A percentile compares a stretch with the other conserved stretches of the same genome.
Evolutionary conservation across 2,888 invertebrate species (phyloP).

Genomic region (Pseudoips prasinana): DNA sequence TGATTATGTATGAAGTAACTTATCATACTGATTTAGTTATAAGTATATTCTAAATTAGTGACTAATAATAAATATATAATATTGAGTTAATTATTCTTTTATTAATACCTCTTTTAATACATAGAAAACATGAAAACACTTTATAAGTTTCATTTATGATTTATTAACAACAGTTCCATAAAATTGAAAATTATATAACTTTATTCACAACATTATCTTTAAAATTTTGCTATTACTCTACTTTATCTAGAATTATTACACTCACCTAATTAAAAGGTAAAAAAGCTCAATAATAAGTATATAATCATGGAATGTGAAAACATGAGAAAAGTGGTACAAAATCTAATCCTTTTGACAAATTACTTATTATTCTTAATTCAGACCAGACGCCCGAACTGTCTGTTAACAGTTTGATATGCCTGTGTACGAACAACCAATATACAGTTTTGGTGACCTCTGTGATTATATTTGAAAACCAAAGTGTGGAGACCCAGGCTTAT

Average conservation of each 20-base stretch:
- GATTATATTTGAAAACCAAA: too few relatives aligned
- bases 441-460: too few relatives aligned
- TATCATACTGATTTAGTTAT: slow-evolving; percentile 17
- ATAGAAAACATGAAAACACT: slow-evolving; percentile 7
- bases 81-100: background rate
- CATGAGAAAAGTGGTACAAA: too few relatives aligned
- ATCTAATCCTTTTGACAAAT: too few relatives aligned
- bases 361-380: too few relatives aligned
- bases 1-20: slow-evolving; percentile 3
- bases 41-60: slow-evolving; percentile 26
- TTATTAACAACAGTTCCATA: slow-evolving; percentile 65
- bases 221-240: slow-evolving; percentile 29
- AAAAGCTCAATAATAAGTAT: slow-evolving; percentile 23
- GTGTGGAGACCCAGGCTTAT: too few relatives aligned
- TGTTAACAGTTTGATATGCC: too few relatives aligned
- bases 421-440: too few relatives aligned
- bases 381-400: too few relatives aligned
- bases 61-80: slow-evolving; percentile 6
- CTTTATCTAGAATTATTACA: slow-evolving; percentile 18
- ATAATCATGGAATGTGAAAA: slow-evolving; percentile 29
- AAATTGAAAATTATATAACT: slow-evolving; percentile 46
- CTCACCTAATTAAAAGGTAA: slow-evolving; percentile 15
- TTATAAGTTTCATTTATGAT: slow-evolving; percentile 29
- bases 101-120: background rate
- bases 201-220: slow-evolving; percentile 23